These are phyloP conservation scores for Alitta virens DNA, from an alignment of 2,888 invertebrate genomes.

Conservation along the genomic window DNA sequence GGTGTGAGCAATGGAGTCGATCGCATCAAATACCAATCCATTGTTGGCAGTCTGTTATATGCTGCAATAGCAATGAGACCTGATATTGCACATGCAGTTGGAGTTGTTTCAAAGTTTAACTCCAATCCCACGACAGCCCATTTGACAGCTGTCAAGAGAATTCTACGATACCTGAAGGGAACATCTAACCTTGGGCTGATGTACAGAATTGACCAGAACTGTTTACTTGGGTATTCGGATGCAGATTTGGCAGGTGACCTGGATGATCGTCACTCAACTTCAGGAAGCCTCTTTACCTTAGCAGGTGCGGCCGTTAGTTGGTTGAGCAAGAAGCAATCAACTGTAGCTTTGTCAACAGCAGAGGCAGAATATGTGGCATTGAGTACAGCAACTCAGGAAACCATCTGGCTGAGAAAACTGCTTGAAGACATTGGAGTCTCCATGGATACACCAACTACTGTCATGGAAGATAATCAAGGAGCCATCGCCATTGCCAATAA, in stretches of 20 bases:
- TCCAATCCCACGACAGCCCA: too few species aligned
- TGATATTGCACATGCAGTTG: constrained; percentile 12
- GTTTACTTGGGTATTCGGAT: too few species aligned
- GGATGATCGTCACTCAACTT: too few species aligned
- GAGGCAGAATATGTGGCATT: constrained; percentile 50
- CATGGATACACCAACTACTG: too few species aligned
- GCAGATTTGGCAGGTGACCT: too few species aligned
- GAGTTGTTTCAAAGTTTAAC: constrained; percentile 13
- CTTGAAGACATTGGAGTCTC: too few species aligned
- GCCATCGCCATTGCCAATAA: too few species aligned
- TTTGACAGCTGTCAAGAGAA: too few species aligned
- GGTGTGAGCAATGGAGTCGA: neutral
- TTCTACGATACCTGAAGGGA: too few species aligned
- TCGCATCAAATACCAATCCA: neutral
- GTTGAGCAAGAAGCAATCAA: constrained; percentile 40
- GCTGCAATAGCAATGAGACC: neutral
- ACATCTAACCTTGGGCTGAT: too few species aligned
- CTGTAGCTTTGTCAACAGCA: constrained; percentile 42
- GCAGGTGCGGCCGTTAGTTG: constrained; percentile 40
- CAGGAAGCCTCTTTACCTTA: constrained; percentile 38
- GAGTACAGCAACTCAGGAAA: constrained; percentile 21
- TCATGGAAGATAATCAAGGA: too few species aligned
- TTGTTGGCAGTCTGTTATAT: constrained; percentile 7
- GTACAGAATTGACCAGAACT: too few species aligned
- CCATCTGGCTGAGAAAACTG: constrained; percentile 24